phyloP scores from a whole-genome alignment of 2,113 vertebrate genomes.

The Eulemur macaco region DNA sequence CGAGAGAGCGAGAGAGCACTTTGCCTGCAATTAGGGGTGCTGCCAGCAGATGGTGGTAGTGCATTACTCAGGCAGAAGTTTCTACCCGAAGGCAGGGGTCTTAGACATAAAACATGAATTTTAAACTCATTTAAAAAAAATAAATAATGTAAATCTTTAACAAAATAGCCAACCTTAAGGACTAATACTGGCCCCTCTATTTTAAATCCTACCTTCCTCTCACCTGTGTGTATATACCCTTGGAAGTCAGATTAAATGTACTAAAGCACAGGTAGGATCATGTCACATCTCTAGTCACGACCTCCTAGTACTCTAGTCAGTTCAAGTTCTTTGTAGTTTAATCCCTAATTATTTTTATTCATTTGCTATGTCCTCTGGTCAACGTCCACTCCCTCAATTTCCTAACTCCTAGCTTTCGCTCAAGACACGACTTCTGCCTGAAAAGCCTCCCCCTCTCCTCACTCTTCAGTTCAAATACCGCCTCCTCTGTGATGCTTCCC shows the following conservation, averaged over 20 bases:
- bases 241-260: not conserved
- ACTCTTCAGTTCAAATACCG: not conserved
- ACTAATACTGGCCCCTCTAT: not conserved
- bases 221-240: not conserved
- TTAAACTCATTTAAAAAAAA: not conserved
- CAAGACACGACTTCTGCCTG: not conserved
- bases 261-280: not conserved
- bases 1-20: not conserved
- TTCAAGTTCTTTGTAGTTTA: not conserved
- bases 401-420: not conserved
- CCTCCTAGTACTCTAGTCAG: not conserved
- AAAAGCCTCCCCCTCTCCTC: not conserved
- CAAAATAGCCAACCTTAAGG: not conserved
- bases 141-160: not conserved
- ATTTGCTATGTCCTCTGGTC: not conserved
- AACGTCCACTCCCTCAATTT: not conserved
- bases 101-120: not conserved
- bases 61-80: not conserved
- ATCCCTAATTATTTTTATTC: not conserved
- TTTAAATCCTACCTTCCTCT: not conserved
- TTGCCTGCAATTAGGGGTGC: not conserved
- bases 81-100: not conserved
- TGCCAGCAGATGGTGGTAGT: not conserved
- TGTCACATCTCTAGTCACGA: not conserved
- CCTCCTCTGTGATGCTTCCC: not conserved